phyloP scores from a whole-genome alignment of 2,888 invertebrate species.

The Ornithoptera alexandrae region DNA sequence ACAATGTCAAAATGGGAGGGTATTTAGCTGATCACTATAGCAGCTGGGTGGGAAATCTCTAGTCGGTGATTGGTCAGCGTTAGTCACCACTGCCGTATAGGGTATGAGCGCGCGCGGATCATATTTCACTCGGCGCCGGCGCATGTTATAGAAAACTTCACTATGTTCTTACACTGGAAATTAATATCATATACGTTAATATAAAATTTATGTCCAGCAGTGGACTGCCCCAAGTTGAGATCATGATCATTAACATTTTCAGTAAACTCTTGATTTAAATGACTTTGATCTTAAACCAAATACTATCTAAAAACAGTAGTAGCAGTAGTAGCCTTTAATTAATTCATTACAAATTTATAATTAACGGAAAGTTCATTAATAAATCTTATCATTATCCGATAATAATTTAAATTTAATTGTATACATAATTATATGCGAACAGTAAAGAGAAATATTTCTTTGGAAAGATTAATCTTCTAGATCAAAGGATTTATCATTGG shows the following conservation, averaged over 20 bases:
- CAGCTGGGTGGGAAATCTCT: conserved; percentile 53
- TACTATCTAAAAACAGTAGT: not conserved
- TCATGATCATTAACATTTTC: too few relatives aligned
- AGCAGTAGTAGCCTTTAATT: not conserved
- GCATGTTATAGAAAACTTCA: conserved; percentile 33
- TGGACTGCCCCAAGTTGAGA: too few relatives aligned
- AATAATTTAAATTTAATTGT: too few relatives aligned
- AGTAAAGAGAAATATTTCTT: too few relatives aligned
- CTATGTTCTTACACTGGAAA: conserved; percentile 11
- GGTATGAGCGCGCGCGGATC: conserved; percentile 63
- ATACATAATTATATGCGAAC: too few relatives aligned
- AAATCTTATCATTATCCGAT: too few relatives aligned
- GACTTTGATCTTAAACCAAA: not conserved
- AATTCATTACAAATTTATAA: not conserved
- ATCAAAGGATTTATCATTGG: too few relatives aligned
- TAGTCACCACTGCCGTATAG: conserved; percentile 60
- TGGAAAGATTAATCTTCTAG: too few relatives aligned
- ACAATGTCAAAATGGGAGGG: conserved; percentile 16
- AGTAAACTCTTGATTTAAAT: not conserved
- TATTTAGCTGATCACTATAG: not conserved
- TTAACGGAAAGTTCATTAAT: not conserved
- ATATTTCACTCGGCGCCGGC: conserved; percentile 51
- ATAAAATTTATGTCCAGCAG: not conserved
- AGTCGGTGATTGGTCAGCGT: conserved; percentile 56
- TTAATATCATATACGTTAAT: not conserved